These are phyloP conservation scores for Callosobruchus maculatus DNA, from an alignment of 2,888 invertebrate genomes.

Conservation along the genomic window DNA sequence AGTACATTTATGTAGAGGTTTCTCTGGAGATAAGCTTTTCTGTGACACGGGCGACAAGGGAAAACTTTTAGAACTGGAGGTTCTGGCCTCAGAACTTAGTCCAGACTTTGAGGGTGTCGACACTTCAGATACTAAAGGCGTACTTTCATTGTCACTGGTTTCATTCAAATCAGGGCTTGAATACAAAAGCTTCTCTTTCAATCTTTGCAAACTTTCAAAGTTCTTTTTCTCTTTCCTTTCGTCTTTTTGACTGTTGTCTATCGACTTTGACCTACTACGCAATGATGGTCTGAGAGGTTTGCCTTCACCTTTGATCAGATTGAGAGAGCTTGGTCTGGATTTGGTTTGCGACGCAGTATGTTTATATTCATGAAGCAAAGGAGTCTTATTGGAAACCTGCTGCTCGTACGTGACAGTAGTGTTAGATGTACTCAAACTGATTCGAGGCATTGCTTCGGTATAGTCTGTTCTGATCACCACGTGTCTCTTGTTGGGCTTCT, in stretches of 20 bases:
- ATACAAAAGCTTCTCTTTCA: conserved; percentile 45
- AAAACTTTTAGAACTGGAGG: conserved; percentile 35
- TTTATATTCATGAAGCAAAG: conserved; percentile 30
- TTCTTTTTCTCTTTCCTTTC: conserved; percentile 31
- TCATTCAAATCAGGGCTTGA: conserved; percentile 43
- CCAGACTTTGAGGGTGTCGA: conserved; percentile 38
- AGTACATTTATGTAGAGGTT: conserved; percentile 21
- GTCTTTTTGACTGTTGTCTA: conserved; percentile 33
- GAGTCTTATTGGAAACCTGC: conserved; percentile 23
- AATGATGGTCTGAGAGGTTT: conserved; percentile 22
- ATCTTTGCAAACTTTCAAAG: conserved; percentile 39
- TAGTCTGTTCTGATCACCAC: conserved; percentile 39
- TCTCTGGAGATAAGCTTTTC: conserved; percentile 31
- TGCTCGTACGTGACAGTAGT: conserved; percentile 31
- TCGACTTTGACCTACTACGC: conserved; percentile 41
- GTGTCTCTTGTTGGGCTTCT: conserved; percentile 35
- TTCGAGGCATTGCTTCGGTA: conserved; percentile 23
- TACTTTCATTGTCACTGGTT: conserved; percentile 63
- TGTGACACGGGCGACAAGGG: conserved; percentile 32
- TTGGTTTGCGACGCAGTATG: conserved; percentile 26
- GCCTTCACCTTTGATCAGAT: conserved; percentile 32
- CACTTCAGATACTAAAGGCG: conserved; percentile 59
- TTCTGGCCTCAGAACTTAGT: conserved; percentile 34
- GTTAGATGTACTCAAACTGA: conserved; percentile 27
- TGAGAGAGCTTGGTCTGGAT: conserved; percentile 36